phyloP scores from a whole-genome alignment of 2,113 vertebrate species.

The Gallinago jamesoni region DNA sequence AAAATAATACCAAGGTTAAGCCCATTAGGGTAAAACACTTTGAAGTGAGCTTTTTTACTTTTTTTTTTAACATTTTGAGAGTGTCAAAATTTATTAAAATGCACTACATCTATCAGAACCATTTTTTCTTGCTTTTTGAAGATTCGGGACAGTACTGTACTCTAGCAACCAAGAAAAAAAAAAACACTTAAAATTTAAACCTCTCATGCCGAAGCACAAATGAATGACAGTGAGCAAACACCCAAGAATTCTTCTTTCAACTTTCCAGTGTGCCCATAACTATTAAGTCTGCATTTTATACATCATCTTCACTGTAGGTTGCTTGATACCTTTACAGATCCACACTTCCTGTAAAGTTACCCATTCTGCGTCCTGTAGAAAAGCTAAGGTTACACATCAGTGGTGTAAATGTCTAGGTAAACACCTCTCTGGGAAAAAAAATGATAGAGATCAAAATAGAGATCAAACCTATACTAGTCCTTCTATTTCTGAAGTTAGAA shows the following conservation, averaged over 20 bases:
- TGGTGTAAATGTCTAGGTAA: background rate
- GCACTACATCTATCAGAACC: background rate
- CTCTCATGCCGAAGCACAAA: background rate
- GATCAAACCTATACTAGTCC: background rate
- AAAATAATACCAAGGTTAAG: background rate
- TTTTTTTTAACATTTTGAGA: background rate
- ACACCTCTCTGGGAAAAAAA: background rate
- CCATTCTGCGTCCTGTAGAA: background rate
- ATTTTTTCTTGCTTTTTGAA: background rate
- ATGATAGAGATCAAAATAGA: background rate
- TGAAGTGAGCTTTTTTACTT: background rate
- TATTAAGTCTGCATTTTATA: background rate
- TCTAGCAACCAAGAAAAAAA: background rate
- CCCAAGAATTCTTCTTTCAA: background rate
- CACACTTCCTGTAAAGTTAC: background rate
- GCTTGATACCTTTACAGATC: background rate
- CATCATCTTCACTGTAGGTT: background rate
- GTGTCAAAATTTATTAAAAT: background rate
- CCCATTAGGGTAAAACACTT: background rate
- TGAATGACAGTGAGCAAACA: background rate
- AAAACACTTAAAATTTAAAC: background rate
- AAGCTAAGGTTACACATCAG: background rate
- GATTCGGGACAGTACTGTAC: background rate
- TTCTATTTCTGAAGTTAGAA: background rate
- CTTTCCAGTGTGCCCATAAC: background rate